Percentiles rank a stretch among this genome's conserved stretches.
These are phyloP conservation scores for Scaptomyza reducta DNA, from an alignment of 2,888 invertebrate species.

Conservation along the genomic window DNA sequence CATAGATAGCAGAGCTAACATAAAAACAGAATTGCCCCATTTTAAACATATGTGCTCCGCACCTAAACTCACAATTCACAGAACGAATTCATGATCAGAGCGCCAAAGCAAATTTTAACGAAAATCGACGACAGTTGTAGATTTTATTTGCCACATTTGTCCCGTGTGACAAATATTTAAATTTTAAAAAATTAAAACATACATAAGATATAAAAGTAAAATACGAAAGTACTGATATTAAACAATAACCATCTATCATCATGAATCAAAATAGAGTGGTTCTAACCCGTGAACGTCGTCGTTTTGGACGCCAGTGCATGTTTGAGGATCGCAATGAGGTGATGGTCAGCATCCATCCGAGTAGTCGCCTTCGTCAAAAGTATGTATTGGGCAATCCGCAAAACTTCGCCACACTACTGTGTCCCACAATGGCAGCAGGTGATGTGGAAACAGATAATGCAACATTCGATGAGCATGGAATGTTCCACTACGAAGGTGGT, in stretches of 20 bases:
- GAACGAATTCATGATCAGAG: not conserved
- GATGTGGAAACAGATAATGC: conserved; percentile 82
- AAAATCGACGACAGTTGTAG: conserved; percentile 16
- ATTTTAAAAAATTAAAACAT: conserved; percentile 3
- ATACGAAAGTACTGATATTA: not conserved
- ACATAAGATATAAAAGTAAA: not conserved
- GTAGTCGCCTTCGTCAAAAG: conserved; percentile 85
- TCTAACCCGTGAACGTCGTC: conserved; percentile 85
- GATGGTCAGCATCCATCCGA: conserved; percentile 87
- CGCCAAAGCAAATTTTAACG: conserved; percentile 2
- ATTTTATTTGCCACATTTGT: conserved; percentile 6
- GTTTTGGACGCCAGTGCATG: conserved; percentile 90
- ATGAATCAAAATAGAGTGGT: conserved; percentile 73
- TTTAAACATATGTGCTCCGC: conserved; percentile 7
- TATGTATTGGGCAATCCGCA: conserved; percentile 87
- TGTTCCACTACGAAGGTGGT: conserved; percentile 92
- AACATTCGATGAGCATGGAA: conserved; percentile 84
- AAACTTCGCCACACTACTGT: conserved; percentile 86
- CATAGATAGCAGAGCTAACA: no score
- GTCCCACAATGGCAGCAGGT: conserved; percentile 82
- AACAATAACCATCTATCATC: not conserved
- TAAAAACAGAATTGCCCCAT: not conserved
- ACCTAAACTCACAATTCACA: conserved; percentile 11
- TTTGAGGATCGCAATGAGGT: conserved; percentile 89
- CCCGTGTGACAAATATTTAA: not conserved